Percentiles rank a stretch among this genome's conserved stretches.
Conservation (phyloP, 2,888 invertebrate genomes). For the Caenorhabditis sp. region DNA sequence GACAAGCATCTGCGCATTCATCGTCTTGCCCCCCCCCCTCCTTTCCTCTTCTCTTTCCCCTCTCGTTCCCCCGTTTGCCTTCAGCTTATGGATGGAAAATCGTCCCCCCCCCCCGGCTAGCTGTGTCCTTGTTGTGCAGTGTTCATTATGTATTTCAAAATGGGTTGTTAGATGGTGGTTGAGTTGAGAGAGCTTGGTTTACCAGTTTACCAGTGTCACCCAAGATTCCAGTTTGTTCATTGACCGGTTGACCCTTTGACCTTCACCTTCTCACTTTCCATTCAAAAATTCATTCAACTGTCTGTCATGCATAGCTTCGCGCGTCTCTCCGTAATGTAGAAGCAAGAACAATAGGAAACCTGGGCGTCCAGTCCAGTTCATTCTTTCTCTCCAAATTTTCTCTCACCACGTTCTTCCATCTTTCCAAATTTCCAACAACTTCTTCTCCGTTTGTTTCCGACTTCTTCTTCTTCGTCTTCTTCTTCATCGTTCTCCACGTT, state of each 20-base stretch:
- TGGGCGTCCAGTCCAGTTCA: too few species aligned
- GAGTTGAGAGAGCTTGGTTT: too few species aligned
- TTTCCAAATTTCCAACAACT: background rate
- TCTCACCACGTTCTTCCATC: background rate
- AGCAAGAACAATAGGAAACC: background rate
- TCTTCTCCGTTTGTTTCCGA: background rate
- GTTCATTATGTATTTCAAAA: slow-evolving; percentile 55
- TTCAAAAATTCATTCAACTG: background rate
- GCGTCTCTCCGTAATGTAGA: background rate
- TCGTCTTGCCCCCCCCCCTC: slow-evolving; percentile 35
- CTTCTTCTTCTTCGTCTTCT: slow-evolving; percentile 5
- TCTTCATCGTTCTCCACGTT: slow-evolving; percentile 2
- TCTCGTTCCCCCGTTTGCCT: slow-evolving; percentile 20
- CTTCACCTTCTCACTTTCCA: background rate
- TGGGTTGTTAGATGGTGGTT: too few species aligned
- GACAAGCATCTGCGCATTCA: slow-evolving; percentile 63
- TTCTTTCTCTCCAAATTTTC: slow-evolving; percentile 6
- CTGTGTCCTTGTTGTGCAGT: slow-evolving; percentile 31
- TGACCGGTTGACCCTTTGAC: slow-evolving; percentile 3
- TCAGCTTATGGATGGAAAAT: slow-evolving; percentile 59
- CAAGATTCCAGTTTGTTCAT: too few species aligned
- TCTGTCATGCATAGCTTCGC: background rate
- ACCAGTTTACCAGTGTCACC: too few species aligned
- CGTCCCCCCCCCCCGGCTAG: slow-evolving; percentile 10
- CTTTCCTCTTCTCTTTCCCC: slow-evolving; percentile 16